Conservation (phyloP, 2,888 invertebrate species). For the Brenthis ino region DNA sequence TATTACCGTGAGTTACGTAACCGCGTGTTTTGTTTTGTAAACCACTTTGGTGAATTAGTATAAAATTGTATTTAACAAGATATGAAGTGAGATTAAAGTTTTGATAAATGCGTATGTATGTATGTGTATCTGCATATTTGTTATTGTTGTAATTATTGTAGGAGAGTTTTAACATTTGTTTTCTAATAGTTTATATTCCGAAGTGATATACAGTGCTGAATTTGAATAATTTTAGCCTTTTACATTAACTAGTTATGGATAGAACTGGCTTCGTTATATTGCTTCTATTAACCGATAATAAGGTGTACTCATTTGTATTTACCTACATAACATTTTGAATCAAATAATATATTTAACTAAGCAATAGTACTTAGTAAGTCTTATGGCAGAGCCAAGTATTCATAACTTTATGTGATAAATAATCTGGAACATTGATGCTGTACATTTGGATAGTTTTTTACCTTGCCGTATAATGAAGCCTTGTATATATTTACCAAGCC, state of each 20-base stretch:
- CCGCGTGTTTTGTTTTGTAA: constrained; percentile 51
- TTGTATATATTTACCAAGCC: constrained; percentile 81
- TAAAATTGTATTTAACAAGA: constrained; percentile 55
- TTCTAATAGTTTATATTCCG: constrained; percentile 65
- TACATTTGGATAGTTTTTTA: constrained; percentile 74
- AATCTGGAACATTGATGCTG: constrained; percentile 53
- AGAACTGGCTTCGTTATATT: constrained; percentile 55
- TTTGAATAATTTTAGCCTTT: constrained; percentile 56
- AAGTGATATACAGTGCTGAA: constrained; percentile 62
- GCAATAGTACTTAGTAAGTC: constrained; percentile 23
- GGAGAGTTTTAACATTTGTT: constrained; percentile 80
- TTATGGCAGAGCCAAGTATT: constrained; percentile 65
- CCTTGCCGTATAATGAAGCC: constrained; percentile 80
- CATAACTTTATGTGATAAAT: constrained; percentile 65
- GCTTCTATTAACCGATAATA: constrained; percentile 35
- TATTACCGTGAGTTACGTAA: constrained; percentile 25
- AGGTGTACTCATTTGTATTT: constrained; percentile 11
- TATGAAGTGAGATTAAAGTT: constrained; percentile 79
- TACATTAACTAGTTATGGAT: constrained; percentile 50
- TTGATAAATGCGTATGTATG: constrained; percentile 59
- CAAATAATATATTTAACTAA: constrained; percentile 12
- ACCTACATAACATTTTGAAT: constrained; percentile 27
- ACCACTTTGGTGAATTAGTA: constrained; percentile 55
- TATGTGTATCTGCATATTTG: constrained; percentile 66
- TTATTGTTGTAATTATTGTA: constrained; percentile 80